These are phyloP conservation scores for Drosophila phalerata DNA, from an alignment of 2,888 invertebrate species.

Conservation along the genomic window DNA sequence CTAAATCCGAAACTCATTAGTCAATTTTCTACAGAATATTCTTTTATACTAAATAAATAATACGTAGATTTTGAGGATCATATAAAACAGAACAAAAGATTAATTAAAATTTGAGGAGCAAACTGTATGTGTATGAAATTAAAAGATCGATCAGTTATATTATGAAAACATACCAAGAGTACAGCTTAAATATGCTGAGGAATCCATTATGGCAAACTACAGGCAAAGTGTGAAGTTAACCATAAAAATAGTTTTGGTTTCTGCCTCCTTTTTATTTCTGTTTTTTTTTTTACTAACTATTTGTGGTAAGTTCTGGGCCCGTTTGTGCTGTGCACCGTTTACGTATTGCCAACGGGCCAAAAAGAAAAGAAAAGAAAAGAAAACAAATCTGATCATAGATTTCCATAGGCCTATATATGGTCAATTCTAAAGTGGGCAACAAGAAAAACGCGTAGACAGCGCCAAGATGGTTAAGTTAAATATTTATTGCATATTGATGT, in stretches of 20 bases:
- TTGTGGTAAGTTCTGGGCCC: slow-evolving; percentile 10
- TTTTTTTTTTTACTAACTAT: neutral
- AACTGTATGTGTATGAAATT: slow-evolving; percentile 1
- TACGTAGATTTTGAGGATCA: too few species aligned
- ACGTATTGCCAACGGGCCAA: slow-evolving; percentile 22
- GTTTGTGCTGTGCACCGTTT: slow-evolving; percentile 18
- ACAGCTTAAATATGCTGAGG: slow-evolving; percentile 9
- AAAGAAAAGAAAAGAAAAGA: slow-evolving; percentile 17
- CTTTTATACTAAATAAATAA: too few species aligned
- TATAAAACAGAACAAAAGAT: neutral
- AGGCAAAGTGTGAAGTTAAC: slow-evolving; percentile 29
- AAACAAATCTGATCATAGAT: slow-evolving; percentile 59
- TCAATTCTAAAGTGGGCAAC: slow-evolving; percentile 57
- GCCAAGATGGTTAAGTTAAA: slow-evolving; percentile 75
- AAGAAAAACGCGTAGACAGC: slow-evolving; percentile 66
- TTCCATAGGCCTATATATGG: slow-evolving; percentile 71
- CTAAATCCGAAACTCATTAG: too few species aligned
- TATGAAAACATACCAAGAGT: neutral
- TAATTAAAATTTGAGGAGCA: slow-evolving; percentile 7
- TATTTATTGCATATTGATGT: slow-evolving; percentile 79
- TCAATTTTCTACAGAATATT: too few species aligned
- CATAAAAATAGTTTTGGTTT: slow-evolving; percentile 24
- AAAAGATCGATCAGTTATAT: slow-evolving; percentile 7
- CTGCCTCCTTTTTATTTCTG: neutral
- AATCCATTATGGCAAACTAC: slow-evolving; percentile 24